Evolutionary conservation across 2,888 invertebrate genomes (phyloP), one percentile per base, ranked within the genome.

Genomic region (Chromoteleia sp.): DNA sequence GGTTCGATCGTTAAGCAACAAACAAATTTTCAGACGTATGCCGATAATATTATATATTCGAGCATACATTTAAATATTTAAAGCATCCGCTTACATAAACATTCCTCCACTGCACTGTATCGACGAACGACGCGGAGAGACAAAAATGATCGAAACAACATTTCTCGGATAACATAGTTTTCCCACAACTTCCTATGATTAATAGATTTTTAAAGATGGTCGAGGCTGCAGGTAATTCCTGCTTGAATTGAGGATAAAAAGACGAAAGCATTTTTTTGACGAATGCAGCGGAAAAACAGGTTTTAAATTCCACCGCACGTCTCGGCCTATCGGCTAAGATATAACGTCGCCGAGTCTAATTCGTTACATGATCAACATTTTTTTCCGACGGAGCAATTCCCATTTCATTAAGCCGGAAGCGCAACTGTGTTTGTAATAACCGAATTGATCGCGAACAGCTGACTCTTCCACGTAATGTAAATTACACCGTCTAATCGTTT

Each of bases 391-490:
- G 7, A 45, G 61, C 21, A 41, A 52, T 63, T 63, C 63, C 54
- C 56, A 36, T 58, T 68, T 52, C 43, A 68, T 43, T 67, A 67
- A 75, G 41, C 76, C 68, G 76, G 76, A 76, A 76, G 61, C 50
- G 45, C 52, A 33, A 68, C 50, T 67, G 75, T 52, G 67, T 39
- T 36, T 29, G 65, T 17, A 56, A 75, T 58, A 43, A 52, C 59
- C 67, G 17, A 76, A 68, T 76, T 67, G 41, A 76, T 67, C 67
- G 67, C 50, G 14, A 43, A 67, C 75, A 68, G 59, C 68, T 76
- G 76, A 76, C 68, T 67, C 33, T 7, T n/a, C n/a, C n/a, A n/a
- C n/a, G n/a, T n/a, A n/a, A n/a, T 52, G 59, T 68, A 59, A 76
- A 76, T 59, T 76, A 76, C 52, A 45, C 45, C 52, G 14, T 25